A percentile compares a stretch with the other conserved stretches of the same genome.
Evolutionary conservation across 2,113 vertebrate genomes (phyloP).

Genomic region (Orycteropus afer): DNA sequence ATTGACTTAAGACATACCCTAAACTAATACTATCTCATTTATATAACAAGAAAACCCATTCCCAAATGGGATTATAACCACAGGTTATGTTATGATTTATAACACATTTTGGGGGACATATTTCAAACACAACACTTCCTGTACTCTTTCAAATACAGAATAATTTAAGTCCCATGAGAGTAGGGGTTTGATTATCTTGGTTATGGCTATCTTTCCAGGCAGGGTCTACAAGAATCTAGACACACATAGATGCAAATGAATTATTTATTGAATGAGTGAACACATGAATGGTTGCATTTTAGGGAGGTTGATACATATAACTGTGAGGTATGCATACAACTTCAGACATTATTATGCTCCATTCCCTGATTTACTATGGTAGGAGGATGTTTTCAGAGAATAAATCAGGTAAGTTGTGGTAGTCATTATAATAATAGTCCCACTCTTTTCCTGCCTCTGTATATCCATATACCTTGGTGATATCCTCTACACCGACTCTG

Average conservation of each 20-base stretch:
- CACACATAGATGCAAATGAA: background rate
- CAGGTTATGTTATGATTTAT: background rate
- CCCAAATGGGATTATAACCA: background rate
- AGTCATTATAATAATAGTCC: background rate
- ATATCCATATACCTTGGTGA: too few relatives aligned
- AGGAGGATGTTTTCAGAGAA: background rate
- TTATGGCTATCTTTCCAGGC: background rate
- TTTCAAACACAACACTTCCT: background rate
- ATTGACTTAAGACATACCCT: background rate
- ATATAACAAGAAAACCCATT: background rate
- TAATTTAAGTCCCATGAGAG: background rate
- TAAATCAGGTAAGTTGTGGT: background rate
- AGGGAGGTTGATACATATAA: background rate
- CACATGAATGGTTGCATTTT: background rate
- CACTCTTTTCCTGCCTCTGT: background rate
- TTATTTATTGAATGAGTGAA: background rate
- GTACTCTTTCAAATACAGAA: background rate
- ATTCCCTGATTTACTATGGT: background rate
- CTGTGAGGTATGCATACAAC: background rate
- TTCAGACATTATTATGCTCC: background rate
- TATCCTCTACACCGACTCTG: background rate
- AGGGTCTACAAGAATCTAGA: background rate
- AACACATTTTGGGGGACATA: background rate
- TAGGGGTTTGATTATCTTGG: background rate
- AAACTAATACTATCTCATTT: background rate